Conservation (phyloP, 2,888 invertebrate genomes). For the Eristalis tenax region DNA sequence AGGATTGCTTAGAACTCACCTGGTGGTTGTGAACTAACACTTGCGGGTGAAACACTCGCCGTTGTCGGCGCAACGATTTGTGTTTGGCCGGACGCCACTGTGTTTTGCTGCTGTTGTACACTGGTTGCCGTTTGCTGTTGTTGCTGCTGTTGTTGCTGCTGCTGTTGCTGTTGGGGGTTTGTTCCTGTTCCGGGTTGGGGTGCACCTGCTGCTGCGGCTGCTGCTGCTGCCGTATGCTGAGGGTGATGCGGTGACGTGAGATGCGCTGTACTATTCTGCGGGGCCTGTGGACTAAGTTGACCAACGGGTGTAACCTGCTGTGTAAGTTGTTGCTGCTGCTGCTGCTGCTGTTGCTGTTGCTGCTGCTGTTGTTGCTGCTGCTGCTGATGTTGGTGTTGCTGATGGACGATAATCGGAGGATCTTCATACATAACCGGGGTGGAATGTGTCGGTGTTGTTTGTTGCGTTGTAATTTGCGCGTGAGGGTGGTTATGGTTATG, state of each 20-base stretch:
- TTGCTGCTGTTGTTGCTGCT: conserved; percentile 74
- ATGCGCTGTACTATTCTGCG: conserved; percentile 55
- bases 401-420: conserved; percentile 80
- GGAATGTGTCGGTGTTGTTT: conserved; percentile 83
- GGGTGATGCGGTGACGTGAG: conserved; percentile 74
- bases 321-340: conserved; percentile 67
- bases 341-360: conserved; percentile 75
- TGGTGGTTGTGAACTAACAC: conserved; percentile 82
- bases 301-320: conserved; percentile 67
- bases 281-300: conserved; percentile 64
- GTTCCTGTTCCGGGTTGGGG: conserved; percentile 77
- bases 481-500: conserved; percentile 82
- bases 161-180: conserved; percentile 76
- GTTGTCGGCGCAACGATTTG: conserved; percentile 83
- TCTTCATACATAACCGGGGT: conserved; percentile 84
- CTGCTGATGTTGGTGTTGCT: conserved; percentile 75
- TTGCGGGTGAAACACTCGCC: conserved; percentile 84
- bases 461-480: conserved; percentile 82
- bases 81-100: conserved; percentile 81
- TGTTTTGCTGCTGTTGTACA: conserved; percentile 79
- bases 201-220: conserved; percentile 77
- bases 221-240: conserved; percentile 76
- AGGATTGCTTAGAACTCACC: conserved; percentile 76
- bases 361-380: conserved; percentile 76
- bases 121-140: conserved; percentile 73